Percentiles rank a stretch among this genome's conserved stretches.
Evolutionary conservation across 2,113 vertebrate species (phyloP).

Genomic region (Rhineura floridana): DNA sequence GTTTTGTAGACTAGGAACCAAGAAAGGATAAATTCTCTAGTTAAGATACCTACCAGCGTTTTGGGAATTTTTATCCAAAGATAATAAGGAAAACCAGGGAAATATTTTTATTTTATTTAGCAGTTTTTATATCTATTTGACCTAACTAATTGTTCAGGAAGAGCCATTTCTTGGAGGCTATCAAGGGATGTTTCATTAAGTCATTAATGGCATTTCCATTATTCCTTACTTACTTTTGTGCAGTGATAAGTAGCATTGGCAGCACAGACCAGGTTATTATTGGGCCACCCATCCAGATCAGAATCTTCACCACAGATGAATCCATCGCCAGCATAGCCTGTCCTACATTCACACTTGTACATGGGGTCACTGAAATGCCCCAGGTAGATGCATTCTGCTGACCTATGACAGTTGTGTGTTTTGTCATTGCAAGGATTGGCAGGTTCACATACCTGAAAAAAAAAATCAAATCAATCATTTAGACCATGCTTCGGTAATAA

Average conservation of each 20-base stretch:
- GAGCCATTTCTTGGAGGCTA: background rate
- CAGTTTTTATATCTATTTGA: background rate
- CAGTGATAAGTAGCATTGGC: conserved; percentile 94
- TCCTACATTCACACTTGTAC: conserved; percentile 96
- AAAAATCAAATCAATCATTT: background rate
- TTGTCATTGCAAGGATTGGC: conserved; percentile 94
- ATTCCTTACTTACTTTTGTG: conserved; percentile 80
- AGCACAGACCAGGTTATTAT: conserved; percentile 90
- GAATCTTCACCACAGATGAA: conserved; percentile 96
- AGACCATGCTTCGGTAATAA: background rate
- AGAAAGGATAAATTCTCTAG: background rate
- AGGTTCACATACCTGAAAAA: conserved; percentile 89
- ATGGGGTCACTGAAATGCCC: conserved; percentile 96
- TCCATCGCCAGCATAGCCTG: conserved; percentile 94
- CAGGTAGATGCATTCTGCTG: conserved; percentile 91
- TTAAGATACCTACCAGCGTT: background rate
- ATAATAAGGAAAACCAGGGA: background rate
- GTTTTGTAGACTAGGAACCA: background rate
- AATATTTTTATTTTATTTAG: background rate
- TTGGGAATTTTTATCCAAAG: background rate
- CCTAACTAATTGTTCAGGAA: background rate
- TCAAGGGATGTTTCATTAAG: background rate
- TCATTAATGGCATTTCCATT: conserved; percentile 2
- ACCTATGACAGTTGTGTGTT: conserved; percentile 92
- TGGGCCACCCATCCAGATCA: conserved; percentile 97